Evolutionary conservation across 2,888 invertebrate species (phyloP).

Genomic region (Panzeria rudis): DNA sequence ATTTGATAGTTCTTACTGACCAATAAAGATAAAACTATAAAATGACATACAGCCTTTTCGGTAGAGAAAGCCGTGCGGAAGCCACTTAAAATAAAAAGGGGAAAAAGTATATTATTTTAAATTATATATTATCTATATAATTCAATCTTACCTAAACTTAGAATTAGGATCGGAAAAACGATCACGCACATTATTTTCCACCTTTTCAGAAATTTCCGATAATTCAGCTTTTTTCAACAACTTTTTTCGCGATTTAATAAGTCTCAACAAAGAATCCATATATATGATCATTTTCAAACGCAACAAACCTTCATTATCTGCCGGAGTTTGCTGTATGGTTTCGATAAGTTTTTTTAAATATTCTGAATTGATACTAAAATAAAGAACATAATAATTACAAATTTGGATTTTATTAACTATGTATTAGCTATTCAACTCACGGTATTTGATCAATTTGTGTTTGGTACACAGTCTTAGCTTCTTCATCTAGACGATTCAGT

Average conservation of each 20-base stretch:
- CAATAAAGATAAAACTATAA: slow-evolving; percentile 79
- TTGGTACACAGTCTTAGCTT: slow-evolving; percentile 78
- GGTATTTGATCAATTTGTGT: slow-evolving; percentile 78
- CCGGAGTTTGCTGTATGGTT: slow-evolving; percentile 73
- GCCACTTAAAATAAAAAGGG: slow-evolving; percentile 66
- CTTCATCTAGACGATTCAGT: slow-evolving; percentile 80
- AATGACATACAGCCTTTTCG: slow-evolving; percentile 81
- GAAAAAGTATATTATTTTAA: not conserved
- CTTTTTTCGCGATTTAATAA: slow-evolving; percentile 77
- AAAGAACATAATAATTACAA: not conserved
- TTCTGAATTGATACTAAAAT: slow-evolving; percentile 79
- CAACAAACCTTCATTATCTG: slow-evolving; percentile 74
- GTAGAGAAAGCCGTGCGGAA: slow-evolving; percentile 77
- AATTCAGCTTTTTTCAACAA: slow-evolving; percentile 76
- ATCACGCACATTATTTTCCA: slow-evolving; percentile 81
- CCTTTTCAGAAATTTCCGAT: slow-evolving; percentile 81
- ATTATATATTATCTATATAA: not conserved
- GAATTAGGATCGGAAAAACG: slow-evolving; percentile 78
- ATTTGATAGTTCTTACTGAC: slow-evolving; percentile 78
- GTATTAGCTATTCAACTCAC: slow-evolving; percentile 75
- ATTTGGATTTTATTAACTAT: not conserved
- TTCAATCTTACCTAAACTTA: slow-evolving; percentile 73
- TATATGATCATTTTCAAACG: slow-evolving; percentile 81
- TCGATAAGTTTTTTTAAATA: slow-evolving; percentile 75
- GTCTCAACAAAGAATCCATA: slow-evolving; percentile 80